Evolutionary conservation across 1,140 invertebrate species (phyloP).

Genomic region (Apocrypta bakeri): DNA sequence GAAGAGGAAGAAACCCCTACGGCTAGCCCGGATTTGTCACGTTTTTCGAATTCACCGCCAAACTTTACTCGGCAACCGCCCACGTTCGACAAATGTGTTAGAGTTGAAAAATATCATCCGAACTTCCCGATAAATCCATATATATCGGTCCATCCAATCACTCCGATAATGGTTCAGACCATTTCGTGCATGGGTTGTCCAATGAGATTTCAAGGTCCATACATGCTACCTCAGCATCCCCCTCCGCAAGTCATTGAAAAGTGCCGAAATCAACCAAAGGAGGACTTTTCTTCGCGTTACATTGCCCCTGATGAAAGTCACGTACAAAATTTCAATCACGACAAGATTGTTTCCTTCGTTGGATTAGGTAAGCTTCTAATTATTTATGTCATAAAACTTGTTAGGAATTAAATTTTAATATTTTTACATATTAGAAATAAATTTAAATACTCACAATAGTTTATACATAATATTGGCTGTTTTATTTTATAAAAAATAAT

Average conservation of each 20-base stretch:
- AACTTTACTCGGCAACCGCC: conserved; percentile 61
- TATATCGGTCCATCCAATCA: conserved; percentile 50
- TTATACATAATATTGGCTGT: background rate
- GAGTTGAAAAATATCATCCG: conserved; percentile 64
- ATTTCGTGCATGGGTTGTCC: conserved; percentile 56
- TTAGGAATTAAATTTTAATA: background rate
- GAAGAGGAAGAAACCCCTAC: conserved; percentile 51
- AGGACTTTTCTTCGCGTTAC: conserved; percentile 70
- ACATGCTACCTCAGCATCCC: conserved; percentile 51
- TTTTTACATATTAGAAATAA: background rate
- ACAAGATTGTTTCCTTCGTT: conserved; percentile 80
- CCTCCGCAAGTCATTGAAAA: conserved; percentile 42
- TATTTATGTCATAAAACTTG: background rate
- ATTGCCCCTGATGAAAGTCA: conserved; percentile 72
- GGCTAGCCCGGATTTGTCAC: conserved; percentile 56
- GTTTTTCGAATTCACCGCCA: conserved; percentile 59
- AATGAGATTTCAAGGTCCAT: conserved; percentile 46
- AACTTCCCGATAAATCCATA: conserved; percentile 62
- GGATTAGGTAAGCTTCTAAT: conserved; percentile 74
- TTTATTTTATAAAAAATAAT: background rate
- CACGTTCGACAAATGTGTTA: conserved; percentile 60
- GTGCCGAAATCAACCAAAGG: conserved; percentile 61
- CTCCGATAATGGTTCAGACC: conserved; percentile 60
- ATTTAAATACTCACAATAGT: background rate
- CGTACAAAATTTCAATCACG: conserved; percentile 74